Evolutionary conservation across 2,888 invertebrate species (phyloP), one percentile per base, ranked within the genome.

Genomic region (Psylliodes chrysocephalus): DNA sequence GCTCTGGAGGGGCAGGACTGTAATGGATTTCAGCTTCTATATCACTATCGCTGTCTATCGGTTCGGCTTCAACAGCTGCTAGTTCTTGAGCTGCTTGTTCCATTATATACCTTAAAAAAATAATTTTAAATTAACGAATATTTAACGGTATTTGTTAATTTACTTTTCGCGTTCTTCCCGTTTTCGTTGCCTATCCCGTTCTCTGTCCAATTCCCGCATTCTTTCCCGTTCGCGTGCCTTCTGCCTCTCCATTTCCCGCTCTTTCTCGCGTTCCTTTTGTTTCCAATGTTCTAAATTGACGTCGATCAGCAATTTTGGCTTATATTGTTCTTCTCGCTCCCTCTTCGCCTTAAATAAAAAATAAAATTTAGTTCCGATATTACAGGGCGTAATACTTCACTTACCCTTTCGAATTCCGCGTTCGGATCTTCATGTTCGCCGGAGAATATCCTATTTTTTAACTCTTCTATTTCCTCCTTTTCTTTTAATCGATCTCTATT

Each of bases 401-500:
- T 75, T 73, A 89, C 88, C 79, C 87, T 86, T 78, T 91, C 90
- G 77, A 88, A 91, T 79, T 90, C 82, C 3, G 83, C 83, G 61
- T 84, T 86, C 1, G 89, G 88, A 83, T 88, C 88, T 28, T 88
- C 86, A 78, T 86, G 86, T 73, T 89, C 86, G 2, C 87, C 88
- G 62, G 90, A 87, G 78, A 89, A 90, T 74, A 95, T 88, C 79
- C 91, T 90, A 66, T 87, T 87, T 75, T 90, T 89, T 60, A 98
- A 86, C 80, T 94, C 93, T 71, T 91, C 92, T 68, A 97, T 86
- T 84, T 97, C 96, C 74, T 91, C 91, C 76, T 90, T 90, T 82
- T 99, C 98, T 75, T 90, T 91, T 76, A 90, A 90, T 12, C 97
- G 86, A 84, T 99, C 98, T 74, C 94, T 89, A 47, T 90, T 91